Base-by-base conservation (phyloP, 2,888 invertebrate genomes). In the Villa cingulata region DNA sequence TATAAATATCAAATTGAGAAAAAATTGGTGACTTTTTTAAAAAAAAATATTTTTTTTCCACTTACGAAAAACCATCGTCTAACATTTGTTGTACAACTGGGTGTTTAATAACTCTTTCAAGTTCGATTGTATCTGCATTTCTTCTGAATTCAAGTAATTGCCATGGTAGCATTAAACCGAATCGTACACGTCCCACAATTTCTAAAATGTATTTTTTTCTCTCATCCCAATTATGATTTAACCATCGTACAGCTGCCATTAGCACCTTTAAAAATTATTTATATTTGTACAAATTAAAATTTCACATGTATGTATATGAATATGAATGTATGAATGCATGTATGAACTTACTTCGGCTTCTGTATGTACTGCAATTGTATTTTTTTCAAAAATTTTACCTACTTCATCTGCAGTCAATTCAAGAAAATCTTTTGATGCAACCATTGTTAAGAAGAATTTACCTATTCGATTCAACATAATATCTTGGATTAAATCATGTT, bases 181-280 rank as follows among this genome's bases (percentile, higher is more conserved):
- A 88, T 27, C 87, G 74, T 0, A 88, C 77, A 61, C 83, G 83
- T 2, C 73, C 72, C 66, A 86, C 72, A 1, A 87, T 72, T 9
- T 80, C 75, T 1, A 77, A 66, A 19, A 80, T 70, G 51, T 72
- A 60, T 18, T 69, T 63, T 18, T 75, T 72, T 1, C 87, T 73
- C 3, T 72, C 67, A 0, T 74, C 59, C 84, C 84, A 86, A 57
- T 83, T 75, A 42, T 78, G 74, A 62, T 80, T 78, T 19, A 88
- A 62, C 88, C 88, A 88, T 18, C 86, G 74, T 0, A 86, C 80
- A 0, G 81, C 86, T 0, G 86, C 77, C 83, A 87, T 85, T 38
- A 86, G 74, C 0, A 86, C 77, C 66, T 86, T 38, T 14, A 51
- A 2, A 32, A n/a, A 37, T 39, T n/a, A n/a, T n/a, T n/a, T n/a